A percentile compares a stretch with the other conserved stretches of the same genome.
phyloP scores from a whole-genome alignment of 2,888 invertebrate species.

The Phaonia tiefii region DNA sequence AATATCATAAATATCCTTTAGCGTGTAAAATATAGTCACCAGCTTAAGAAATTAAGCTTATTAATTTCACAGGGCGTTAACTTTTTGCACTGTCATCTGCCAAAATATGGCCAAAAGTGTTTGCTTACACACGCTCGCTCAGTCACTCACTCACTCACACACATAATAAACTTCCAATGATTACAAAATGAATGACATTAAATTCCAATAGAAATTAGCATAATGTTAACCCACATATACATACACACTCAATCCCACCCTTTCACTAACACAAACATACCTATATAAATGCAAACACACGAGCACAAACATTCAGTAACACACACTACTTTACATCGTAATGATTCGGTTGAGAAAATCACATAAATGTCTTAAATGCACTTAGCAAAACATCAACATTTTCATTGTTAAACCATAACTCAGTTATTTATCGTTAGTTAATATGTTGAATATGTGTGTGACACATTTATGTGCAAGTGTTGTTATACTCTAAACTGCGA shows the following conservation, averaged over 20 bases:
- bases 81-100: not conserved
- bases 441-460: not conserved
- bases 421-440: constrained; percentile 33
- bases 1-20: too few species aligned
- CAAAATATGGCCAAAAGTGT: constrained; percentile 4
- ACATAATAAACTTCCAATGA: constrained; percentile 22
- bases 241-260: not conserved
- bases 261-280: not conserved
- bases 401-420: constrained; percentile 18
- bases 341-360: not conserved
- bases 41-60: constrained; percentile 45
- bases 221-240: constrained; percentile 2
- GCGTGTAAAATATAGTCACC: too few species aligned
- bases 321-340: too few species aligned
- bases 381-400: constrained; percentile 26
- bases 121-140: constrained; percentile 4
- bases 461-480: not conserved
- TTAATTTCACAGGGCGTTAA: constrained; percentile 45
- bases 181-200: constrained; percentile 24
- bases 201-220: constrained; percentile 26
- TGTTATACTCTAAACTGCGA: too few species aligned
- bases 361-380: constrained; percentile 20
- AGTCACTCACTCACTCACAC: not conserved
- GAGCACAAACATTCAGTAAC: not conserved
- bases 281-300: not conserved